Evolutionary conservation across 2,888 invertebrate genomes (phyloP).

Genomic region (Caenorhabditis sp.): DNA sequence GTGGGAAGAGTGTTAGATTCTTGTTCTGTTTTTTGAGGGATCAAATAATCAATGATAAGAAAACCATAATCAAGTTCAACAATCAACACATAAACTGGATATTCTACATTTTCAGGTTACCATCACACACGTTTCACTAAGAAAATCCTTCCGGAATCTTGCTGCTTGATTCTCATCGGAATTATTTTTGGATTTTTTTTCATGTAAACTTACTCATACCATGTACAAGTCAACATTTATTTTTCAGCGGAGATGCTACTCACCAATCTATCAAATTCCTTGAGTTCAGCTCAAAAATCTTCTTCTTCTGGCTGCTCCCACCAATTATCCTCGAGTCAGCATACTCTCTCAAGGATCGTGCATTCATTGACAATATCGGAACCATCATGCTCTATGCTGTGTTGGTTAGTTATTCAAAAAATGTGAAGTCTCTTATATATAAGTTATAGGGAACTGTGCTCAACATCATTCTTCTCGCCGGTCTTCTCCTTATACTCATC

Average conservation of each 20-base stretch:
- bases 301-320: slow-evolving; percentile 86
- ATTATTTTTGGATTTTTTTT: slow-evolving; percentile 84
- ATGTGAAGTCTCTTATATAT: neutral
- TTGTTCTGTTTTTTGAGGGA: slow-evolving; percentile 51
- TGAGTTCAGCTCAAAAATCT: slow-evolving; percentile 84
- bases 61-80: no score
- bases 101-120: slow-evolving; percentile 76
- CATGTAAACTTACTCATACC: slow-evolving; percentile 84
- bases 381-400: slow-evolving; percentile 86
- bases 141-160: slow-evolving; percentile 82
- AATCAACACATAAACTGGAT: no score
- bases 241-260: slow-evolving; percentile 68
- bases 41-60: slow-evolving; percentile 46
- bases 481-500: slow-evolving; percentile 68
- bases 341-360: slow-evolving; percentile 86
- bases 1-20: slow-evolving; percentile 18
- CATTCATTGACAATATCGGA: slow-evolving; percentile 86
- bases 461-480: slow-evolving; percentile 82
- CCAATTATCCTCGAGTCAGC: slow-evolving; percentile 86
- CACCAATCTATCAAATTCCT: slow-evolving; percentile 77
- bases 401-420: slow-evolving; percentile 85
- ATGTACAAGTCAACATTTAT: neutral
- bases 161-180: slow-evolving; percentile 85
- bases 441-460: slow-evolving; percentile 81
- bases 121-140: slow-evolving; percentile 75